These are phyloP conservation scores for Pseudomugil gertrudae DNA, from an alignment of 2,797 vertebrate genomes.

Conservation along the genomic window DNA sequence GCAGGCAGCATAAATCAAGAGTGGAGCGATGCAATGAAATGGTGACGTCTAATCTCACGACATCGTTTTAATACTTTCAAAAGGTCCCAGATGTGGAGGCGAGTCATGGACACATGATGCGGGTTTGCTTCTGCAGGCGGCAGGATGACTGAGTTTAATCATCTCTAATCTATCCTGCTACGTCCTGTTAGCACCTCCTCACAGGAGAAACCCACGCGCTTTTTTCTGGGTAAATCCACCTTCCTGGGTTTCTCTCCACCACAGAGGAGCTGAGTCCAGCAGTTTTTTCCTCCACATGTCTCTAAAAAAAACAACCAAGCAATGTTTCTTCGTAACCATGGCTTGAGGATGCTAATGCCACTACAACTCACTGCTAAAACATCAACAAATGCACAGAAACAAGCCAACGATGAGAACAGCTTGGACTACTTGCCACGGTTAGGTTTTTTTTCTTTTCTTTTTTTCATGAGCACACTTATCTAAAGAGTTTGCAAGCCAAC, in stretches of 20 bases:
- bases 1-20: conserved; percentile 87
- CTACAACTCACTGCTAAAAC: conserved; percentile 72
- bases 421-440: conserved; percentile 57
- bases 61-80: conserved; percentile 63
- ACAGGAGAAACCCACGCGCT: conserved; percentile 32
- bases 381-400: conserved; percentile 71
- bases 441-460: conserved; percentile 16
- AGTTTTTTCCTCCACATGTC: conserved; percentile 65
- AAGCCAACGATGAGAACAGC: conserved; percentile 65
- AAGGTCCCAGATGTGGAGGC: conserved; percentile 58
- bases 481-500: conserved; percentile 65
- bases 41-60: conserved; percentile 64
- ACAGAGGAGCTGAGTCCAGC: conserved; percentile 58
- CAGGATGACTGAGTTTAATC: conserved; percentile 34
- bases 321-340: conserved; percentile 52
- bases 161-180: conserved; percentile 57
- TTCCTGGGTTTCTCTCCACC: conserved; percentile 30
- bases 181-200: conserved; percentile 68
- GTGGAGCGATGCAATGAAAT: conserved; percentile 82
- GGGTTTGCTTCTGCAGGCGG: conserved; percentile 52
- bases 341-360: conserved; percentile 67
- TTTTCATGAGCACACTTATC: conserved; percentile 65
- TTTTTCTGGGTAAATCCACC: conserved; percentile 3
- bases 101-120: conserved; percentile 58
- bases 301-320: conserved; percentile 70